Evolutionary conservation across 2,797 vertebrate species (phyloP), one percentile per base, ranked within the genome.

Genomic region (Tinamus major): DNA sequence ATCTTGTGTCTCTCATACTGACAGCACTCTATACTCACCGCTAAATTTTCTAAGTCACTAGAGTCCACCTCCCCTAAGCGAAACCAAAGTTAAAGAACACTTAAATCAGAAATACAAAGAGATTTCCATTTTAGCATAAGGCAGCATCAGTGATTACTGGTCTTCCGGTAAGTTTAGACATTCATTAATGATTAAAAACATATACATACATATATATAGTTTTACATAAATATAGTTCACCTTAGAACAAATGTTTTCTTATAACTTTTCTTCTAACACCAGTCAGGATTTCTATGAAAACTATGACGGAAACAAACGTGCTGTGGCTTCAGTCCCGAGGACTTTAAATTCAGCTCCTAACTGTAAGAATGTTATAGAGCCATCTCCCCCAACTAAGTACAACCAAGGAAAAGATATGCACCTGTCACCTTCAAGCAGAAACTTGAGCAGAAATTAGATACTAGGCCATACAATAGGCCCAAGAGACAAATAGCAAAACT

Each of bases 101-200:
- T 79, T 80, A 29, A 90, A 71, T 55, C 26, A 78, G 24, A 89
- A 92, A 89, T 62, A 81, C 15, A 74, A 6, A 56, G 13, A 39
- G 12, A 89, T 75, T 87, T 85, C 44, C 35, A 82, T 74, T 83
- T 83, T 27, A 88, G 35, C n/a, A 55, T 64, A 81, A 85, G 35
- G 41, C 5, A 33, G 18, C 13, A 81, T 39, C 58, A 51, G 14
- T 42, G 48, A 67, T 37, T 63, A 67, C 10, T 39, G 5, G 6
- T 10, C 12, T 10, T 64, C 27, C 41, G 23, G 0, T 64, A 76
- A 76, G 9, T 82, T 56, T 46, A 82, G n/a, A 75, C 31, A 67
- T 5, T 64, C 7, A 68, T 35, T 80, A 84, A 51, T 11, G 4
- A 80, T 10, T 8, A 63, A 72, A 48, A 82, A 53, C 55, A 76